Conservation (phyloP, 2,888 invertebrate genomes). For the Deroplatys truncata region DNA sequence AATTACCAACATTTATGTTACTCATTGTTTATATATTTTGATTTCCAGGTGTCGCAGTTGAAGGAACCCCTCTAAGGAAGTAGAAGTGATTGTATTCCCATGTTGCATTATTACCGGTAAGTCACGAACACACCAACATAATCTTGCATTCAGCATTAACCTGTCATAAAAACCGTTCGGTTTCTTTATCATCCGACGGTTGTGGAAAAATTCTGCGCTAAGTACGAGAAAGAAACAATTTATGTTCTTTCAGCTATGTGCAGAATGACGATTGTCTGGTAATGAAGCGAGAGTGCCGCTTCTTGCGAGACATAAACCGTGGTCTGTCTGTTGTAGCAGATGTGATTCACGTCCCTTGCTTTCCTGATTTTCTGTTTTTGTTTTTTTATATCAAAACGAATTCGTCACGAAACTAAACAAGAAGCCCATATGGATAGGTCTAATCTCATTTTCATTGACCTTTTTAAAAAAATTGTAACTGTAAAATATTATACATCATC, state of each 20-base stretch:
- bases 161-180: background rate
- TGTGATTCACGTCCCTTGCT: background rate
- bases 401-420: too few relatives aligned
- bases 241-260: conserved; percentile 1
- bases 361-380: too few relatives aligned
- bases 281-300: background rate
- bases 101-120: background rate
- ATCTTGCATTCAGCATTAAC: background rate
- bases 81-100: too few relatives aligned
- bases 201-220: background rate
- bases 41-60: too few relatives aligned
- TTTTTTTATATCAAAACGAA: too few relatives aligned
- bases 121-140: background rate
- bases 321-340: background rate
- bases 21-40: too few relatives aligned
- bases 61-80: too few relatives aligned
- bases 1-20: too few relatives aligned
- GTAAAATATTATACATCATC: too few relatives aligned
- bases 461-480: too few relatives aligned
- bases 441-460: too few relatives aligned
- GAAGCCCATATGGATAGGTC: too few relatives aligned
- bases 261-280: conserved; percentile 6
- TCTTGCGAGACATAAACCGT: background rate
- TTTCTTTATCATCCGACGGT: background rate
- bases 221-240: background rate